phyloP scores from a whole-genome alignment of 1,140 invertebrate species.

The Neuroterus valhalla region DNA sequence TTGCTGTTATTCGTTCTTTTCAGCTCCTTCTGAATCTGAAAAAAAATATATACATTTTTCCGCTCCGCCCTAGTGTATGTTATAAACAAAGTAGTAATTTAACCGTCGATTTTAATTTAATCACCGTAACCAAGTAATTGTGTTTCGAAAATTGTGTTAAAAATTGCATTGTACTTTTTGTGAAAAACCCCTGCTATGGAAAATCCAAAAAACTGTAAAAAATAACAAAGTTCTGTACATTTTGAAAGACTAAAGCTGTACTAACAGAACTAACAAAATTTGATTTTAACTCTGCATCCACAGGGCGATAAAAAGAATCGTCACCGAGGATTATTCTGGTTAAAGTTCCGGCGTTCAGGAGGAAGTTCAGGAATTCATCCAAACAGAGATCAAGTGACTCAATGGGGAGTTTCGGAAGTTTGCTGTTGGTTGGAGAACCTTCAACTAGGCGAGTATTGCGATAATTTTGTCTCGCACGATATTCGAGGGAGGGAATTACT shows the following conservation, averaged over 20 bases:
- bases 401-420: constrained; percentile 84
- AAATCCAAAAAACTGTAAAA: neutral
- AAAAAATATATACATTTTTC: too few species aligned
- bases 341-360: constrained; percentile 76
- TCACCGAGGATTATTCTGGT: constrained; percentile 77
- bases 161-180: constrained; percentile 16
- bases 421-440: constrained; percentile 91
- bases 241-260: neutral
- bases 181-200: constrained; percentile 1
- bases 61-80: too few species aligned
- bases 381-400: constrained; percentile 74
- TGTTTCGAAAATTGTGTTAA: too few species aligned
- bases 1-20: too few species aligned
- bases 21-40: too few species aligned
- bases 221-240: neutral
- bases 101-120: too few species aligned
- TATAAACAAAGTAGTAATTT: too few species aligned
- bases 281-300: constrained; percentile 42
- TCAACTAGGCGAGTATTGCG: constrained; percentile 90
- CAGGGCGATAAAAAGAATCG: constrained; percentile 77
- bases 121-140: too few species aligned
- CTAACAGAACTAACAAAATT: constrained; percentile 49
- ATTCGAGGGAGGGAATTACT: constrained; percentile 93
- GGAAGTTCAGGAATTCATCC: constrained; percentile 56
- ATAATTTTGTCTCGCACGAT: constrained; percentile 91